Base-by-base conservation (phyloP, 2,113 vertebrate genomes). In the Sander lucioperca region DNA sequence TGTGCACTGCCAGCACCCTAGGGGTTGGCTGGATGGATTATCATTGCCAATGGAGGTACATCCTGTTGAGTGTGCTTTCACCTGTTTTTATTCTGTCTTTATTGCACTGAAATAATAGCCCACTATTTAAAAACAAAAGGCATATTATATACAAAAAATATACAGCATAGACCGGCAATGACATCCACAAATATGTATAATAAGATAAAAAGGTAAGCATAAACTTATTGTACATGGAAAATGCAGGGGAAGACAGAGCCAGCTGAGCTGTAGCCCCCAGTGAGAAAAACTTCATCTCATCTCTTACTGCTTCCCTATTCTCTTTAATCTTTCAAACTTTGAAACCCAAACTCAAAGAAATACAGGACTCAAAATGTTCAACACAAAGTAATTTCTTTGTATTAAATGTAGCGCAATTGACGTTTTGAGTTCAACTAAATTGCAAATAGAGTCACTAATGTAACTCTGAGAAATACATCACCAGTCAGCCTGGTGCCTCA, bases 311-410 rank as follows among this genome's bases (percentile, higher is more conserved):
- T 90, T 84, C 30, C 30, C 72, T 64, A 92, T 91, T 91, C 90
- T 85, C 80, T 93, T 92, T 93, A 79, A 92, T 90, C 88, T 90
- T 36, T 65, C 79, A 77, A 39, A 39, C 39, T 39, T 39, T 2
- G 9, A 57, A 45, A 18, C 4, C 1, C 1, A 64, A n/a, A 70
- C 21, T 67, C 12, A 36, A 47, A 67, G 8, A 71, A 73, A 51
- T 23, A 12, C 45, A 33, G 58, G 3, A 62, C 12, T 70, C 21
- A 54, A 36, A 64, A 56, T 57, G 4, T 70, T 39, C 39, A n/a
- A 5, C n/a, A 4, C 25, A 39, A 54, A 47, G 48, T 70, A 0
- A 15, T 25, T 69, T 63, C 16, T 59, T 25, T 48, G 3, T 13
- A 27, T 16, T 18, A 2, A 36, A 57, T 64, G 3, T 33, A 12